Evolutionary conservation across 2,888 invertebrate species (phyloP).

Genomic region (Drosophila lutescens): DNA sequence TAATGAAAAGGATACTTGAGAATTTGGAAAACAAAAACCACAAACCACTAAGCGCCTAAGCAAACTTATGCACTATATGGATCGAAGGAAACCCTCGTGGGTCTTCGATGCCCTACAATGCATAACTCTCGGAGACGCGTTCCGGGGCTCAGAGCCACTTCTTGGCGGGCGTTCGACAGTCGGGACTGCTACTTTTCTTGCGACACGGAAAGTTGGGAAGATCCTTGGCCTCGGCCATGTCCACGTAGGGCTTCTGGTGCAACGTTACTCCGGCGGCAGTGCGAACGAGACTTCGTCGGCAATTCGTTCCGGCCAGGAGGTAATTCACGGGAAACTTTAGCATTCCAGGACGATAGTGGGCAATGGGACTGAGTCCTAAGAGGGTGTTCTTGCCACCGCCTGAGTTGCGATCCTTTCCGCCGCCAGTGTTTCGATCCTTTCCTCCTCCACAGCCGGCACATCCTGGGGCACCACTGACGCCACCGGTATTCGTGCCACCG

Average conservation of each 20-base stretch:
- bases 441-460: background rate
- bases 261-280: conserved; percentile 66
- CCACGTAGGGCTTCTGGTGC: conserved; percentile 38
- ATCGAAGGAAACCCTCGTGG: conserved; percentile 16
- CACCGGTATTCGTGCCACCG: background rate
- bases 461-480: background rate
- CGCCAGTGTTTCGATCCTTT: background rate
- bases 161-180: conserved; percentile 6
- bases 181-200: background rate
- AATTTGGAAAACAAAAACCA: conserved; percentile 28
- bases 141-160: conserved; percentile 43
- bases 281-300: conserved; percentile 55
- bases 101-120: conserved; percentile 44
- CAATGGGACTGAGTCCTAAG: conserved; percentile 31
- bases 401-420: background rate
- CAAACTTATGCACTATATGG: conserved; percentile 54
- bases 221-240: background rate
- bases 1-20: background rate
- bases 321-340: conserved; percentile 28
- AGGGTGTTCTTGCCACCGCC: conserved; percentile 5
- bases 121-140: conserved; percentile 42
- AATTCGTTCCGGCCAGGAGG: conserved; percentile 19
- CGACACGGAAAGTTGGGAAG: conserved; percentile 12
- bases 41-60: conserved; percentile 46
- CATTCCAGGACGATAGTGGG: conserved; percentile 59